Evolutionary conservation across 2,797 vertebrate species (phyloP).

Genomic region (Pelodytes ibericus): DNA sequence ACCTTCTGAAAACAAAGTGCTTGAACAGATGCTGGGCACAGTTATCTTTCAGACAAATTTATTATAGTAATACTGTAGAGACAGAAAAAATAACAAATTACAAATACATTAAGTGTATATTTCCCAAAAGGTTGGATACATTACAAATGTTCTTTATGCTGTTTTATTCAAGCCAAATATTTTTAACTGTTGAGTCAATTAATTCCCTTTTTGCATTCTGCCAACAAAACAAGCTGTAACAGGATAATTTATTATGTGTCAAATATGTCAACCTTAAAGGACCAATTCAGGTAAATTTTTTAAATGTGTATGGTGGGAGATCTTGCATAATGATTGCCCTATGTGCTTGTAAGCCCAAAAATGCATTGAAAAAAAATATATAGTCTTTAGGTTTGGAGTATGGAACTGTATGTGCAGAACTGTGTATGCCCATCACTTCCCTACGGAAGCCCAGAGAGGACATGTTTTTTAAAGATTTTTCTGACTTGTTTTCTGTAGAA

Average conservation of each 20-base stretch:
- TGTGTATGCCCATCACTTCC: too few relatives aligned
- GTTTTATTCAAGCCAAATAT: conserved; percentile 21
- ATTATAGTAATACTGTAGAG: conserved; percentile 24
- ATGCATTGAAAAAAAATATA: too few relatives aligned
- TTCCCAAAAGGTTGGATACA: conserved; percentile 23
- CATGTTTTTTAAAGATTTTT: too few relatives aligned
- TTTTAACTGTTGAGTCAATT: conserved; percentile 11
- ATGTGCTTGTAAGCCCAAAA: too few relatives aligned
- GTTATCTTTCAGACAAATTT: conserved; percentile 24
- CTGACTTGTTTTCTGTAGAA: too few relatives aligned
- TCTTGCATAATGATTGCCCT: too few relatives aligned
- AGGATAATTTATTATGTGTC: background rate
- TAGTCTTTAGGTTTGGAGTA: too few relatives aligned
- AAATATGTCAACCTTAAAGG: background rate
- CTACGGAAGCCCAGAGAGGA: too few relatives aligned
- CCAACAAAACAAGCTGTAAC: background rate
- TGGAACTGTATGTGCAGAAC: too few relatives aligned
- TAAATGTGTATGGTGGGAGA: too few relatives aligned
- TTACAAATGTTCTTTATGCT: conserved; percentile 1
- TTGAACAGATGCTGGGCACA: conserved; percentile 35
- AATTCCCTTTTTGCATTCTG: background rate
- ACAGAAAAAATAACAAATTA: conserved; percentile 33
- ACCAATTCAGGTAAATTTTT: too few relatives aligned
- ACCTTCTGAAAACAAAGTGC: background rate
- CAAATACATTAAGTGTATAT: conserved; percentile 31